Percentiles rank a stretch among this genome's conserved stretches.
Evolutionary conservation across 1,140 invertebrate species (phyloP).

Genomic region (Calephelis nemesis): DNA sequence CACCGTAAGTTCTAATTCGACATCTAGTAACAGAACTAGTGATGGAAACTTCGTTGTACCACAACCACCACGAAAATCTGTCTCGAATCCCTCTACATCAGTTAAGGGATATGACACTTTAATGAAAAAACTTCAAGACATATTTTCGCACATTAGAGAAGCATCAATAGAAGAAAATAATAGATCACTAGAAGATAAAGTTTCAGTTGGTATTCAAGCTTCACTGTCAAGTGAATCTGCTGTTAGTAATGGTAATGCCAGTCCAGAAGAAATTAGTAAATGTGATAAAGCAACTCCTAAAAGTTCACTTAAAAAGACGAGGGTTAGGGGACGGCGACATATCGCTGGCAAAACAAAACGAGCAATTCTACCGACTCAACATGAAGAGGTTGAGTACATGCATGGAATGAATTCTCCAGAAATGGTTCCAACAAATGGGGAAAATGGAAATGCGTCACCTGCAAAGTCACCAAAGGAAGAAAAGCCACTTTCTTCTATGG

Average conservation of each 20-base stretch:
- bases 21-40: slow-evolving; percentile 69
- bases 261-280: slow-evolving; percentile 68
- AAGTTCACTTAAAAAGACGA: slow-evolving; percentile 73
- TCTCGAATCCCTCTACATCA: slow-evolving; percentile 55
- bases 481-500: slow-evolving; percentile 50
- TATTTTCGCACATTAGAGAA: slow-evolving; percentile 65
- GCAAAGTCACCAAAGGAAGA: slow-evolving; percentile 62
- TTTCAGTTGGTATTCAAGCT: slow-evolving; percentile 62
- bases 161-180: slow-evolving; percentile 48
- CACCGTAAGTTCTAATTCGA: slow-evolving; percentile 62
- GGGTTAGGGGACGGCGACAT: slow-evolving; percentile 61
- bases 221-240: slow-evolving; percentile 44
- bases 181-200: slow-evolving; percentile 61
- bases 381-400: slow-evolving; percentile 64
- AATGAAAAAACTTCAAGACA: slow-evolving; percentile 69
- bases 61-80: slow-evolving; percentile 65
- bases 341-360: slow-evolving; percentile 69
- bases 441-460: slow-evolving; percentile 50
- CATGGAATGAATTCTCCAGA: slow-evolving; percentile 76
- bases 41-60: slow-evolving; percentile 74
- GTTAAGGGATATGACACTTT: slow-evolving; percentile 71
- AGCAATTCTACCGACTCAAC: slow-evolving; percentile 65
- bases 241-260: slow-evolving; percentile 65
- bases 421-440: slow-evolving; percentile 68
- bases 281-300: slow-evolving; percentile 71